phyloP scores from a whole-genome alignment of 1,140 invertebrate species.

The Prorops nasuta region DNA sequence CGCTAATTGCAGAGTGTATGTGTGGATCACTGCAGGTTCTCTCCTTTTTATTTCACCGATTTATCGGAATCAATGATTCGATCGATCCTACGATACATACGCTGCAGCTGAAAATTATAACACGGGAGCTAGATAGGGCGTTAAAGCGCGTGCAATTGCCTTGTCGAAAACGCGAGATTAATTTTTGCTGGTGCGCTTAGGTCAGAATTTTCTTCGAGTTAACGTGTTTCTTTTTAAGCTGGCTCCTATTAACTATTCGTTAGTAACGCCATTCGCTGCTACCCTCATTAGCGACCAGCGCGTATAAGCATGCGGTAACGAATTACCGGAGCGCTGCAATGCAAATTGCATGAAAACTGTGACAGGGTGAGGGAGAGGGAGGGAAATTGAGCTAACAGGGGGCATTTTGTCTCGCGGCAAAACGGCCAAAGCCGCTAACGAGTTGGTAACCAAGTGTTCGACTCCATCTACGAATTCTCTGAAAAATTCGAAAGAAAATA shows the following conservation, averaged over 20 bases:
- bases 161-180: not conserved
- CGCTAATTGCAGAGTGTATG: too few species aligned
- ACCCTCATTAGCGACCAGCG: constrained; percentile 28
- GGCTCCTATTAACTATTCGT: constrained; percentile 34
- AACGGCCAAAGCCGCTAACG: not conserved
- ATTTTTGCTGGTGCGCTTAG: not conserved
- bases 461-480: too few species aligned
- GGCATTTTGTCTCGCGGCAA: constrained; percentile 1
- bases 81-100: too few species aligned
- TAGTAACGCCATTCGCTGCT: constrained; percentile 22
- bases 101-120: too few species aligned
- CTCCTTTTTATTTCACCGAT: too few species aligned
- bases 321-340: constrained; percentile 32
- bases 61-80: too few species aligned
- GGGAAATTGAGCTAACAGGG: not conserved
- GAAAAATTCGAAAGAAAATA: too few species aligned
- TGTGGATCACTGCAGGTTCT: too few species aligned
- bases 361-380: not conserved
- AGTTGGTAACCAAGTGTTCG: not conserved
- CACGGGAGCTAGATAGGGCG: too few species aligned
- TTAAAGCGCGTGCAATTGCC: too few species aligned
- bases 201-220: not conserved
- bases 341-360: constrained; percentile 35
- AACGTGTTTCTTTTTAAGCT: not conserved
- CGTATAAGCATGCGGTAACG: constrained; percentile 22